Conservation (phyloP, 2,797 vertebrate genomes). For the Phalanger gymnotis region DNA sequence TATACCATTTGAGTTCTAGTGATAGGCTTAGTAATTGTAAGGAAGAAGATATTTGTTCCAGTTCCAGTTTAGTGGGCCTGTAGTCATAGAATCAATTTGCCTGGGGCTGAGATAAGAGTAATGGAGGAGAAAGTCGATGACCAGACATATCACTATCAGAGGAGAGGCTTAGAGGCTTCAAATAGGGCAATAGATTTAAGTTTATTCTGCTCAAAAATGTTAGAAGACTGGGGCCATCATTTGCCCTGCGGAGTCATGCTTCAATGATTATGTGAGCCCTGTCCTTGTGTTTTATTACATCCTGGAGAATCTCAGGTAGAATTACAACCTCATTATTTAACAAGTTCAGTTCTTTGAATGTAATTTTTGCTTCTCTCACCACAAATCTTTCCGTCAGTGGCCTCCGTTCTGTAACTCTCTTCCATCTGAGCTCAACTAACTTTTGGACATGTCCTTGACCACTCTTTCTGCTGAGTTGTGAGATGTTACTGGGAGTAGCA, state of each 20-base stretch:
- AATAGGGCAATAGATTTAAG: background rate
- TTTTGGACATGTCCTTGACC: background rate
- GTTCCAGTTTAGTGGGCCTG: background rate
- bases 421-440: background rate
- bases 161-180: background rate
- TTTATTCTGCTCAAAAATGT: background rate
- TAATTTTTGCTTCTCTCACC: background rate
- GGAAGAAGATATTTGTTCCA: background rate
- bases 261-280: background rate
- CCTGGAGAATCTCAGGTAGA: background rate
- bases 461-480: background rate
- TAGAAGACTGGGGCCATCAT: background rate
- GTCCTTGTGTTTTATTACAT: background rate
- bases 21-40: background rate
- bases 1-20: background rate
- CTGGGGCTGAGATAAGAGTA: background rate
- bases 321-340: background rate
- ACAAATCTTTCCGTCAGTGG: background rate
- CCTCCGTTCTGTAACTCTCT: background rate
- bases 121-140: background rate
- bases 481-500: background rate
- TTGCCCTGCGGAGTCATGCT: background rate
- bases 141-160: background rate
- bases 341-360: background rate
- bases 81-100: background rate